A percentile compares a stretch with the other conserved stretches of the same genome.
Conservation (phyloP, 2,113 vertebrate genomes). For the Neoarius graeffei region DNA sequence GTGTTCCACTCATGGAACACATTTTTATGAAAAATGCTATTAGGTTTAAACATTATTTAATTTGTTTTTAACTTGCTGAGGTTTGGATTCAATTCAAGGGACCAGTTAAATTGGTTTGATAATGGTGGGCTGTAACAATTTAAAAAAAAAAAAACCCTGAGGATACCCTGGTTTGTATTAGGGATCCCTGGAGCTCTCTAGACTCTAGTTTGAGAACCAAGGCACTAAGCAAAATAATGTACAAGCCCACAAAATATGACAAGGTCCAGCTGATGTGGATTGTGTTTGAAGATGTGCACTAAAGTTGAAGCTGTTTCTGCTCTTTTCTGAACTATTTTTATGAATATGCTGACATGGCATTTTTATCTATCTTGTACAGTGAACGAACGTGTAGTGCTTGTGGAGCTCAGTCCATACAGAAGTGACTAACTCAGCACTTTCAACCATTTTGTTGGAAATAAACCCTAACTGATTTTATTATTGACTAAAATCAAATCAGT, state of each 20-base stretch:
- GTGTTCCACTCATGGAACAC: background rate
- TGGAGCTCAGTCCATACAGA: background rate
- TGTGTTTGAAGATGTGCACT: too few species aligned
- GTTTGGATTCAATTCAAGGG: background rate
- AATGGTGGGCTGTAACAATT: background rate
- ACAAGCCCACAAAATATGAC: background rate
- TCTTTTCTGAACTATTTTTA: conserved; percentile 10
- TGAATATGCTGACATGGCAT: conserved; percentile 26
- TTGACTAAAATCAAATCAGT: conserved; percentile 3
- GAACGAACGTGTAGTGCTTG: background rate
- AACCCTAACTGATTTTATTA: background rate
- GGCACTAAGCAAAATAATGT: background rate
- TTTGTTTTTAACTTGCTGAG: background rate
- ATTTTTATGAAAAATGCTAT: background rate
- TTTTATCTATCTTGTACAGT: background rate
- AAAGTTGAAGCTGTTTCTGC: background rate
- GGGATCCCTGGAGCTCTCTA: background rate
- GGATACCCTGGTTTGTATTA: background rate
- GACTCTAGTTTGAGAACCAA: background rate
- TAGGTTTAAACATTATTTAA: background rate
- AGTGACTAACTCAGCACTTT: background rate
- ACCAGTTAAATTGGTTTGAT: background rate
- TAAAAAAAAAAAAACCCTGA: background rate
- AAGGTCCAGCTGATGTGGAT: background rate
- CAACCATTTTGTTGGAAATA: background rate